These are phyloP conservation scores for Lipophrys pholis DNA, from an alignment of 2,113 vertebrate genomes.

Conservation along the genomic window DNA sequence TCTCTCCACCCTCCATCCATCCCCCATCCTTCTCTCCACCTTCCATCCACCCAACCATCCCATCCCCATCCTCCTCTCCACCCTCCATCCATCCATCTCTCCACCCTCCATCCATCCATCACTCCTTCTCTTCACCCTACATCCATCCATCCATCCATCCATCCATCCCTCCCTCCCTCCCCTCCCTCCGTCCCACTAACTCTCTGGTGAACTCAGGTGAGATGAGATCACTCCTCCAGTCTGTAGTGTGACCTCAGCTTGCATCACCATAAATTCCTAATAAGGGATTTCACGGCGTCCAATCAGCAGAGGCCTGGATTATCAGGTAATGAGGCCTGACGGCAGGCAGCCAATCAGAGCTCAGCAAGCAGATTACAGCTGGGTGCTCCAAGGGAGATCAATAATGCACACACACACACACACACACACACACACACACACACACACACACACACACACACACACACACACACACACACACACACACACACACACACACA, in stretches of 20 bases:
- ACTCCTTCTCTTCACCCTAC: no score
- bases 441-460: conserved; percentile 23
- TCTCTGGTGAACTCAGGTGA: conserved; percentile 42
- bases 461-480: conserved; percentile 33
- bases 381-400: conserved; percentile 52
- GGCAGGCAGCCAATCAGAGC: conserved; percentile 42
- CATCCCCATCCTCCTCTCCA: no score
- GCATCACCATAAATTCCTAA: conserved; percentile 74
- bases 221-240: conserved; percentile 77
- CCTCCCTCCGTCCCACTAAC: no score
- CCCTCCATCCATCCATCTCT: no score
- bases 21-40: no score
- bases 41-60: no score
- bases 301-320: conserved; percentile 50
- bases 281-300: conserved; percentile 34
- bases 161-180: no score
- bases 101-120: no score
- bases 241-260: conserved; percentile 73
- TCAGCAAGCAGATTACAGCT: conserved; percentile 39
- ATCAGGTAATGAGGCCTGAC: conserved; percentile 66
- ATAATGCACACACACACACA: conserved; percentile 55
- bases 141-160: background rate
- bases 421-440: conserved; percentile 33
- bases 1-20: no score
- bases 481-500: conserved; percentile 35